A percentile compares a stretch with the other conserved stretches of the same genome.
Conservation (phyloP, 2,113 vertebrate genomes). For the Microtus pennsylvanicus region DNA sequence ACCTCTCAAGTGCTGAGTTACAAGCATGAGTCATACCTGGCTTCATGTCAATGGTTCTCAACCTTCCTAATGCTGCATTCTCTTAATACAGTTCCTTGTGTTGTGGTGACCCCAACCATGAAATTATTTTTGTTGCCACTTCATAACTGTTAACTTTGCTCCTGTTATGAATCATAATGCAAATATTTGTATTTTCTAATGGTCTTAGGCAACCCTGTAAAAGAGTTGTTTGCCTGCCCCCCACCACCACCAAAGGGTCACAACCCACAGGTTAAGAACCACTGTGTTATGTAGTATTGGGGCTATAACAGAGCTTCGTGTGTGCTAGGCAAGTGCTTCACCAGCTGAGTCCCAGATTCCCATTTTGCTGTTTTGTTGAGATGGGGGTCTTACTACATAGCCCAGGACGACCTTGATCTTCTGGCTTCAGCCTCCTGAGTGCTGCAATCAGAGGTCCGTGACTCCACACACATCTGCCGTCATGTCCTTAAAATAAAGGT, state of each 20-base stretch:
- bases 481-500: neutral
- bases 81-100: neutral
- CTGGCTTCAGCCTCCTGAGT: neutral
- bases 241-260: neutral
- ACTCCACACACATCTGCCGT: too few relatives aligned
- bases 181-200: neutral
- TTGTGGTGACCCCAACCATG: neutral
- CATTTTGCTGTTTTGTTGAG: neutral
- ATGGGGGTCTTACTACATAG: neutral
- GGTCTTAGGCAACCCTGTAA: neutral
- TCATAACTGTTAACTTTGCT: neutral
- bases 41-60: neutral
- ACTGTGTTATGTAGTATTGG: neutral
- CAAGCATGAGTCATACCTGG: neutral
- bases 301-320: neutral
- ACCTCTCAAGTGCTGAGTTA: neutral
- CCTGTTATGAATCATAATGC: neutral
- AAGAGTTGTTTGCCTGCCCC: neutral
- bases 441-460: neutral
- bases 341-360: neutral
- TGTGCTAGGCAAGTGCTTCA: neutral
- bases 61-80: neutral
- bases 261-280: neutral
- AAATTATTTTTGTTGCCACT: neutral
- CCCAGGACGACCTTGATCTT: neutral